phyloP scores from a whole-genome alignment of 2,797 vertebrate species.

The Petrocephalus schoutedeni region DNA sequence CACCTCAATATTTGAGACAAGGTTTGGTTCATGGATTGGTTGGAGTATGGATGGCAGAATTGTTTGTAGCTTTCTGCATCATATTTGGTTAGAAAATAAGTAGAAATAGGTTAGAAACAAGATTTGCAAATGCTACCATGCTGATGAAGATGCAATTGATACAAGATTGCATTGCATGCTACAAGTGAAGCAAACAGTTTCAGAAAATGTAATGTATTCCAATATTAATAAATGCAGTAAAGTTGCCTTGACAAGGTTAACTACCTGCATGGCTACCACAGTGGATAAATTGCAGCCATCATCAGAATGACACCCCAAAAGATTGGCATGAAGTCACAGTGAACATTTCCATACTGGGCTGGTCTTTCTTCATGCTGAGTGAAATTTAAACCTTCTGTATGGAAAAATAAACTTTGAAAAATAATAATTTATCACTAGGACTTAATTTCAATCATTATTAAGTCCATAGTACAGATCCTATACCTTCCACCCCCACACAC shows the following conservation, averaged over 20 bases:
- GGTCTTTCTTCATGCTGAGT: not conserved
- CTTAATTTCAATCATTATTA: constrained; percentile 58
- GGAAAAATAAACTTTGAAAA: constrained; percentile 28
- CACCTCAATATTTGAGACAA: too few species aligned
- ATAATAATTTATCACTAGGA: constrained; percentile 51
- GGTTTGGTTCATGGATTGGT: too few species aligned
- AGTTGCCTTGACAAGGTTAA: not conserved
- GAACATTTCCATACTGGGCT: not conserved
- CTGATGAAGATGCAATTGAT: not conserved
- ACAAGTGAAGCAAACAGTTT: not conserved
- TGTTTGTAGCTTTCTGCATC: not conserved
- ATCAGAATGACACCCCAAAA: not conserved
- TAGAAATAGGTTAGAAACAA: not conserved
- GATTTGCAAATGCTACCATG: not conserved
- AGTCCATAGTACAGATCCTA: constrained; percentile 53
- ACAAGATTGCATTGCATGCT: not conserved
- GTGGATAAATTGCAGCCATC: not conserved
- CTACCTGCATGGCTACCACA: not conserved
- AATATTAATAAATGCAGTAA: not conserved
- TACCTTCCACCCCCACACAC: constrained; percentile 15
- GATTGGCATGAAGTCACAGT: not conserved
- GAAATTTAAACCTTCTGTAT: not conserved
- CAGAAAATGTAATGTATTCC: not conserved
- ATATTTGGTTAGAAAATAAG: not conserved
- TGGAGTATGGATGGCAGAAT: not conserved